Base-by-base conservation (phyloP, 2,888 invertebrate species). In the Blastobasis lacticolella region DNA sequence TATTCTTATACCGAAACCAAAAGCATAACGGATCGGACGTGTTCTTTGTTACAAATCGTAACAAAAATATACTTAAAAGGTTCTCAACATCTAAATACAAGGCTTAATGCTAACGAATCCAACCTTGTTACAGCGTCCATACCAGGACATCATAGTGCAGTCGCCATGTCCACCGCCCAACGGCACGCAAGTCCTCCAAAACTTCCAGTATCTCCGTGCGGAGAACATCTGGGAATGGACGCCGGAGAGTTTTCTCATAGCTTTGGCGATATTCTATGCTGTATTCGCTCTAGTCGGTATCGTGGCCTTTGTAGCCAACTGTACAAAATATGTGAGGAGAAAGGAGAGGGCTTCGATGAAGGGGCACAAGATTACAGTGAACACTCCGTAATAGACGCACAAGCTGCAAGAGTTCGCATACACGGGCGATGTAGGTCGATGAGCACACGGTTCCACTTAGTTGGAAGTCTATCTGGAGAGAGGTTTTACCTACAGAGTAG, bases 81-180 rank as follows among this genome's bases (percentile, higher is more conserved):
- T 23, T 23, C 23, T 23, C 23, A 23, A 23, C 23, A 23, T 23
- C 23, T 23, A 45, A 5, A 45, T 5, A 4, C 5, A 44, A 6
- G 8, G 5, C 6, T 44, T 6, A 4, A n/a, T 44, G 23, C 10
- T 10, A 44, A 23, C 10, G 6, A 45, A 37, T 46, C 38, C 46
- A 48, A 49, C 36, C 8, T 53, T 38, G 46, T 68, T 73, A 58
- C 91, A 97, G 91, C 92, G 95, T 56, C 94, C 95, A 66, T 93
- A 94, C 66, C 94, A 94, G 78, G 95, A 95, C 69, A 95, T 95
- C 58, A 96, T 97, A 67, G 93, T 95, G 38, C 94, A 95, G 72
- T 91, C 93, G 44, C 91, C 94, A 10, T 95, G 95, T 70, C 94
- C 94, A 5, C 91, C 93, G 4, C 94, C 94, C 1, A 94, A 95